Conservation (phyloP, 2,113 vertebrate genomes). For the Ornithorhynchus anatinus region DNA sequence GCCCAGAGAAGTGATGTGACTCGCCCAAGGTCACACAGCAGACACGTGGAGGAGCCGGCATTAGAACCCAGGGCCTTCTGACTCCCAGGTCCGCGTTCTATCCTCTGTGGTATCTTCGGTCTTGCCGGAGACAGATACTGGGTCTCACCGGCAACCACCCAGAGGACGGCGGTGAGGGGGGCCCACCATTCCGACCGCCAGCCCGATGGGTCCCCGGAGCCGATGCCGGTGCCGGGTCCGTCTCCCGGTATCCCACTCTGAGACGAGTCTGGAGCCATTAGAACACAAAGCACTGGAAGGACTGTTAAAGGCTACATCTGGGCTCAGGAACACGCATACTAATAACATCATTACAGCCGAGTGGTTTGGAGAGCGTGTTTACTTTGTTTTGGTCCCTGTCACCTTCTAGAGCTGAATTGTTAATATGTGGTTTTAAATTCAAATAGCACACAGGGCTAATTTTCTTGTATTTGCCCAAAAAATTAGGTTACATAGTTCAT, state of each 20-base stretch:
- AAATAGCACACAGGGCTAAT: constrained; percentile 93
- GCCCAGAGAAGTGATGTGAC: too few species aligned
- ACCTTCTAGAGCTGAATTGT: constrained; percentile 87
- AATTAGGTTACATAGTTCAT: constrained; percentile 89
- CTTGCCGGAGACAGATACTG: too few species aligned
- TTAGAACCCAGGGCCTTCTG: too few species aligned
- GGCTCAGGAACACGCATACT: constrained; percentile 94
- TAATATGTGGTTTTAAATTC: constrained; percentile 90
- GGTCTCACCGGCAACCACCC: too few species aligned
- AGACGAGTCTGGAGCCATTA: constrained; percentile 84
- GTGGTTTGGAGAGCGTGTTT: constrained; percentile 88
- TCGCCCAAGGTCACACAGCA: too few species aligned
- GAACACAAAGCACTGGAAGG: constrained; percentile 83
- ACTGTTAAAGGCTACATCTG: constrained; percentile 94
- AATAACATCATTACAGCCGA: constrained; percentile 93
- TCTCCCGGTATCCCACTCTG: constrained; percentile 75
- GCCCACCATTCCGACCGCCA: constrained; percentile 80
- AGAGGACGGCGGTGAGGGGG: constrained; percentile 66
- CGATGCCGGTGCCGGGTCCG: constrained; percentile 63
- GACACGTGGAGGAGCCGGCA: too few species aligned
- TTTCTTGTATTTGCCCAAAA: constrained; percentile 91
- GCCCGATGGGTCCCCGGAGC: constrained; percentile 74
- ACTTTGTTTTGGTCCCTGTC: constrained; percentile 89
- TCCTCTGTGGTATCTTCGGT: too few species aligned
- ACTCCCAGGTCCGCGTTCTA: too few species aligned